Base-by-base conservation (phyloP, 1,140 invertebrate species). In the Stegodyphus mimosarum region DNA sequence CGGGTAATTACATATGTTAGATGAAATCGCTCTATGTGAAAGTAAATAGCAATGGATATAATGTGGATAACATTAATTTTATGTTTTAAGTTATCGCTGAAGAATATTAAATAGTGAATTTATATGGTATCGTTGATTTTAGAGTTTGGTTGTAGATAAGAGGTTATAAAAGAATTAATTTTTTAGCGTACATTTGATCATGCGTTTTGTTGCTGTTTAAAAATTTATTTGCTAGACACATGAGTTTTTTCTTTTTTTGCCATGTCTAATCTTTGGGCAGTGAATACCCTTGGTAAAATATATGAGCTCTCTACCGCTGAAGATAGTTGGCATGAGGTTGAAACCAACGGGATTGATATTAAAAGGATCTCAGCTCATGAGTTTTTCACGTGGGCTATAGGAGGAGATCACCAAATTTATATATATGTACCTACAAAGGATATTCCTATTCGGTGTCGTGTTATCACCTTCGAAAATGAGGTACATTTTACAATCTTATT, bases 391-490 rank as follows among this genome's bases (percentile, higher is more conserved):
- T 98, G 96, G 96, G 96, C 95, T 4, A 94, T 98, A 69, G 96
- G 96, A 69, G 95, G 96, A 2, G 96, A 98, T 90, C 93, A 96
- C 87, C 96, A 97, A 90, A 94, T 97, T 66, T 97, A 98, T 90
- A 93, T 97, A 5, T 96, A 95, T 90, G 95, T 97, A 18, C 94
- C 96, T 89, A 95, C 95, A 5, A 91, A 95, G 63, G 96, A 97
- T 91, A 94, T 97, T 89, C 96, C 96, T 0, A 97, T 98, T 84
- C 92, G 95, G 86, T 94, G 97, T 0, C 94, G 94, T 90, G 96
- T 97, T 91, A 95, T 96, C 90, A 94, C 95, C 6, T 98, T 95
- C 90, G 96, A 98, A 91, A 98, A 98, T 91, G 95, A 98, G 91
- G 94, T 95, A 75, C 33, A 11, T 67, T 49, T 17, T 73, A n/a